Evolutionary conservation across 1,140 invertebrate species (phyloP).

Genomic region (Magallana angulata): DNA sequence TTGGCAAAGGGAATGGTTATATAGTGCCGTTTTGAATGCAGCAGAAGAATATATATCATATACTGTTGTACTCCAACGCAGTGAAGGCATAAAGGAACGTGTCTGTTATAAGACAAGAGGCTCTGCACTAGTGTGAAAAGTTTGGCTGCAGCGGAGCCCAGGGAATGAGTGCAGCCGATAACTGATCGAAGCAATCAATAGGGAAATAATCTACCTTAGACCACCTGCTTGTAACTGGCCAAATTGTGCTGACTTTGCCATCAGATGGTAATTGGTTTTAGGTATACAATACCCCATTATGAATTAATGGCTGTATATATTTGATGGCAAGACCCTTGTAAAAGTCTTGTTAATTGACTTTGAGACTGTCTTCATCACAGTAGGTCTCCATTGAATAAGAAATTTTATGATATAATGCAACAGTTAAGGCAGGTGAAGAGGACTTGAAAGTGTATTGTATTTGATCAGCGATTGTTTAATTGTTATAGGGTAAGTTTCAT

Average conservation of each 20-base stretch:
- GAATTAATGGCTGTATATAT: slow-evolving; percentile 20
- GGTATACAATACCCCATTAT: slow-evolving; percentile 22
- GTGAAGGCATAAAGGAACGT: neutral
- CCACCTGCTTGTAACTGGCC: slow-evolving; percentile 20
- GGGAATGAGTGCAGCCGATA: slow-evolving; percentile 12
- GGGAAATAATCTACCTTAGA: neutral
- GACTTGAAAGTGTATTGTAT: too few species aligned
- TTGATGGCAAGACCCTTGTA: neutral
- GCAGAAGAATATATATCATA: neutral
- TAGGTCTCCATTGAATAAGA: too few species aligned
- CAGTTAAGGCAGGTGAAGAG: too few species aligned
- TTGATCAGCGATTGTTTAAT: too few species aligned
- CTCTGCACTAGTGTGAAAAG: slow-evolving; percentile 19
- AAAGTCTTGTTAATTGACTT: neutral
- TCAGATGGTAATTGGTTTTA: slow-evolving; percentile 10
- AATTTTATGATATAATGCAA: too few species aligned
- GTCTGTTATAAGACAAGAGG: neutral
- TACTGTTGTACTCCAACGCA: neutral
- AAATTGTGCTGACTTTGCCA: slow-evolving; percentile 7
- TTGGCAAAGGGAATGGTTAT: neutral
- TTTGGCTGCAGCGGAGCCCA: neutral
- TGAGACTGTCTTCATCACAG: too few species aligned
- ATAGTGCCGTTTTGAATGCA: neutral
- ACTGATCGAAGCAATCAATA: slow-evolving; percentile 1
- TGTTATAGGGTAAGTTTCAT: too few species aligned